Base-by-base conservation (phyloP, 2,888 invertebrate species). In the Diachrysia chrysitis region DNA sequence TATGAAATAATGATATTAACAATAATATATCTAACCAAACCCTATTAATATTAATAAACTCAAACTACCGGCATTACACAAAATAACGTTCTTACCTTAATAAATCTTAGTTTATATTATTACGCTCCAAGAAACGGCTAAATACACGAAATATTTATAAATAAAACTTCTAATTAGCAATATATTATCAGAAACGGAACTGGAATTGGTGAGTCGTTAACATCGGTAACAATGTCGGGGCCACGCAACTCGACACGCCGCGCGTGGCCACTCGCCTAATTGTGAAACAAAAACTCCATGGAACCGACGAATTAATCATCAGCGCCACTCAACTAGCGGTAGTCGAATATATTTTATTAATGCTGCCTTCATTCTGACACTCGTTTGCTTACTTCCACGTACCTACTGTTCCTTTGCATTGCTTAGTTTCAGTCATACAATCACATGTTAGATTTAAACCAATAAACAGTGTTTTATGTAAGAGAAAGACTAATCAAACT, bases 281-380 rank as follows among this genome's bases (percentile, higher is more conserved):
- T 93, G 91, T 92, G 89, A 82, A 90, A 94, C 93, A 93, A 93
- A 93, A 94, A 90, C 89, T 90, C 87, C 91, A 91, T 91, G 92
- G 90, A 92, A 90, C 89, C 89, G 87, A 88, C 89, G 88, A 91
- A 93, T 94, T 92, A 94, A 94, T 94, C 93, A 93, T 89, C 85
- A 81, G 79, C 79, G 78, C 85, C 81, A 81, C 87, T 88, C 88
- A 85, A 89, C 85, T 87, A 86, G 86, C 83, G 83, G 85, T 87
- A 86, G 84, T 87, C 84, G 85, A 90, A 87, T 88, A 87, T 88
- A 83, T 83, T 78, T 88, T 91, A 89, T 88, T 86, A 87, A 84
- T 86, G 83, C 84, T 82, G 82, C 86, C 87, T 87, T 89, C 84
- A 84, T 7, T 7, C 7, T 83, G 80, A 83, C 78, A 79, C 85